Evolutionary conservation across 2,113 vertebrate genomes (phyloP).

Genomic region (Romanogobio albipinnatus): DNA sequence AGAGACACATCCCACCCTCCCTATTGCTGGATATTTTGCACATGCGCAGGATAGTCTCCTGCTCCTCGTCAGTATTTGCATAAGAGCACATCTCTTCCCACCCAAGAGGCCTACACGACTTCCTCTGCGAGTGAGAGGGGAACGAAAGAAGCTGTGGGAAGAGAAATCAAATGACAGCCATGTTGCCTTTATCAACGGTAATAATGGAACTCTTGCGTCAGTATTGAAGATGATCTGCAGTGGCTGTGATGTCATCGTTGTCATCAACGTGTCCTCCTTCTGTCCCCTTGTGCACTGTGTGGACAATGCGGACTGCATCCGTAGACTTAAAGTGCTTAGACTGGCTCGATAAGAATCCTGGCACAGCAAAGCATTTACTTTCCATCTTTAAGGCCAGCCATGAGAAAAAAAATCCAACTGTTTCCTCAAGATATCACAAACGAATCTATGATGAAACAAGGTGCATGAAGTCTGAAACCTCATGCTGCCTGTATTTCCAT

Average conservation of each 20-base stretch:
- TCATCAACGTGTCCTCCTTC: slow-evolving; percentile 36
- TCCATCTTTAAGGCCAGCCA: neutral
- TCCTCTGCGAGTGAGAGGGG: neutral
- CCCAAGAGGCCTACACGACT: neutral
- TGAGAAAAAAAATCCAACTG: neutral
- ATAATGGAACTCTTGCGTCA: slow-evolving; percentile 59
- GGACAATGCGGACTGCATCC: slow-evolving; percentile 54
- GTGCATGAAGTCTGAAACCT: neutral
- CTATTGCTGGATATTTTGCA: slow-evolving; percentile 41
- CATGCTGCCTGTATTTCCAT: neutral
- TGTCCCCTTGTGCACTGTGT: slow-evolving; percentile 67
- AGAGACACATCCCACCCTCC: neutral
- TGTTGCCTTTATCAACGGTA: slow-evolving; percentile 53
- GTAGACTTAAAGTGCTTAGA: slow-evolving; percentile 31
- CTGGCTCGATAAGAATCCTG: neutral
- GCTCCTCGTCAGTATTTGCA: slow-evolving; percentile 49
- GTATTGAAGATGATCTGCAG: slow-evolving; percentile 65
- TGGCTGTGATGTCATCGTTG: slow-evolving; percentile 62
- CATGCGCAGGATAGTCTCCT: slow-evolving; percentile 40
- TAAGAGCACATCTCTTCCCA: slow-evolving; percentile 43
- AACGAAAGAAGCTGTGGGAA: slow-evolving; percentile 22
- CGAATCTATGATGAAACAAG: neutral
- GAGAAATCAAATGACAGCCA: slow-evolving; percentile 1
- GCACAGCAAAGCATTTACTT: neutral
- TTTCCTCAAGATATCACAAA: neutral